These are phyloP conservation scores for Poecilia velifera DNA, from an alignment of 2,797 vertebrate species.

Conservation along the genomic window DNA sequence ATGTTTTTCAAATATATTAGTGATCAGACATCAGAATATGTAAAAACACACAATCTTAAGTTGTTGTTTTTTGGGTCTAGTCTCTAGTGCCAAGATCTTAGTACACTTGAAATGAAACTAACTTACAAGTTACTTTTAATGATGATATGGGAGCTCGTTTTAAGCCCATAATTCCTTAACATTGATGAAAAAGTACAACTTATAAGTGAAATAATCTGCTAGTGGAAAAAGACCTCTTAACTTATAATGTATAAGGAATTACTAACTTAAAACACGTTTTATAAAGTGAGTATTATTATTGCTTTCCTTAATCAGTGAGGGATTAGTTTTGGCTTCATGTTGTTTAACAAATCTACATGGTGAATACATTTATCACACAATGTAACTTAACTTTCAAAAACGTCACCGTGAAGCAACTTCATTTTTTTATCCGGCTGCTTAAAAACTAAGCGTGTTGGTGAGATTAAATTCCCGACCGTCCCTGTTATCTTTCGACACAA, in stretches of 20 bases:
- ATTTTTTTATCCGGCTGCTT: slow-evolving; percentile 20
- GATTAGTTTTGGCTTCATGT: background rate
- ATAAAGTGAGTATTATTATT: background rate
- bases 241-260: too few relatives aligned
- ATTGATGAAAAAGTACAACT: too few relatives aligned
- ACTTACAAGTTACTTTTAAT: too few relatives aligned
- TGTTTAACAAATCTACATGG: background rate
- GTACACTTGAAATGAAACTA: too few relatives aligned
- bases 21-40: background rate
- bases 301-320: background rate
- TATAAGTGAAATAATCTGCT: too few relatives aligned
- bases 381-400: background rate
- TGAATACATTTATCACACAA: background rate
- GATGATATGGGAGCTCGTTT: too few relatives aligned
- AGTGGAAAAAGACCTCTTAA: too few relatives aligned
- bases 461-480: slow-evolving; percentile 10
- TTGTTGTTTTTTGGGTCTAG: too few relatives aligned
- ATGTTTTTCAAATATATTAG: background rate
- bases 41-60: background rate
- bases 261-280: background rate
- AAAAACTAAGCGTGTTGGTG: slow-evolving; percentile 13
- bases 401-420: background rate
- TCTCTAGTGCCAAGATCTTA: too few relatives aligned
- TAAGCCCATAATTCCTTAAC: too few relatives aligned
- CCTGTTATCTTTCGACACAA: slow-evolving; percentile 35